phyloP scores from a whole-genome alignment of 2,888 invertebrate species.

The Argyra leucocephala region DNA sequence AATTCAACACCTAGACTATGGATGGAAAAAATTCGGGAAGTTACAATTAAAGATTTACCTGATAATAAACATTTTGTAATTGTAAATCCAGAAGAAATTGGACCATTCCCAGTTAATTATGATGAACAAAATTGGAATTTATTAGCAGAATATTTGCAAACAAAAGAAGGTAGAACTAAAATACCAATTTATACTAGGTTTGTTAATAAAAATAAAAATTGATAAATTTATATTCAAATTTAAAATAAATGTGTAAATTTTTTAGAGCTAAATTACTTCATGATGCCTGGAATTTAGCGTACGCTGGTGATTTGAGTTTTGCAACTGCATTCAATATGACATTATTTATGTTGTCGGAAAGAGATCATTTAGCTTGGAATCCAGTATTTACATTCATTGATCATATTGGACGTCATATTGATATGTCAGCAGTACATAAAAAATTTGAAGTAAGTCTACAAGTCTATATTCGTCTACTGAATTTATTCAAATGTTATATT shows the following conservation, averaged over 20 bases:
- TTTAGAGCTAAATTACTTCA: constrained; percentile 61
- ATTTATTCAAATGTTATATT: background rate
- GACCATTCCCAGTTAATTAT: constrained; percentile 76
- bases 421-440: constrained; percentile 53
- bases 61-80: constrained; percentile 57
- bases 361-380: constrained; percentile 70
- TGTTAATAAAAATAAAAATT: constrained; percentile 9
- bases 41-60: constrained; percentile 49
- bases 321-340: constrained; percentile 71
- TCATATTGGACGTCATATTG: constrained; percentile 66
- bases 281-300: constrained; percentile 69
- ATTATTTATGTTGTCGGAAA: constrained; percentile 60
- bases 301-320: constrained; percentile 66
- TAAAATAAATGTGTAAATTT: background rate
- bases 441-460: constrained; percentile 59
- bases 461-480: background rate
- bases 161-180: constrained; percentile 45
- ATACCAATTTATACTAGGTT: constrained; percentile 59
- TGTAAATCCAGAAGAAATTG: constrained; percentile 75
- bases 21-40: constrained; percentile 52
- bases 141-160: constrained; percentile 54
- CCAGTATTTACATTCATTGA: constrained; percentile 75
- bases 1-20: constrained; percentile 52
- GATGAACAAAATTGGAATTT: constrained; percentile 68
- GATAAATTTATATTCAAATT: background rate